These are phyloP conservation scores for Gallinago media DNA, from an alignment of 2,113 vertebrate genomes.

Conservation along the genomic window DNA sequence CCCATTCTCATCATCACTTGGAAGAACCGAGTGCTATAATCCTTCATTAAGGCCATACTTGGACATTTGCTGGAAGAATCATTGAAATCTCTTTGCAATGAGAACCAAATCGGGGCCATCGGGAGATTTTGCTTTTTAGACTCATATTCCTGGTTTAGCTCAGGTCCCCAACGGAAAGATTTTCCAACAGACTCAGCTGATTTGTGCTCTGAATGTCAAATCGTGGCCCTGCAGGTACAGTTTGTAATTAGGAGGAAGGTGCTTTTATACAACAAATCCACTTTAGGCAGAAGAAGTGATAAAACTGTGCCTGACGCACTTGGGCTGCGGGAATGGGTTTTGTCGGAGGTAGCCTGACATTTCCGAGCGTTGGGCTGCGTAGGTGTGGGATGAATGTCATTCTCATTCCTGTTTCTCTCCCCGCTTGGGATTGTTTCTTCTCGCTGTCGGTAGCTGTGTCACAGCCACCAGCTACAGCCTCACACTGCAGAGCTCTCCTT, in stretches of 20 bases:
- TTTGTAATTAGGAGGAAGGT: background rate
- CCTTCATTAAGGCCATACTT: background rate
- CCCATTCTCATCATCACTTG: background rate
- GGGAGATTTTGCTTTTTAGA: background rate
- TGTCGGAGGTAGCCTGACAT: background rate
- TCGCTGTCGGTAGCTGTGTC: background rate
- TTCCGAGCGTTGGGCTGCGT: background rate
- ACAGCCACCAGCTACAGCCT: background rate
- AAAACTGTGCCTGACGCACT: background rate
- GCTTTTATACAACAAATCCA: background rate
- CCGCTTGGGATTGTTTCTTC: background rate
- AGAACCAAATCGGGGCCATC: accelerated
- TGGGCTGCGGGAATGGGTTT: background rate
- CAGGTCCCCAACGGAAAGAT: background rate
- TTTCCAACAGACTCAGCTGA: background rate
- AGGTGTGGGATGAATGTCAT: background rate
- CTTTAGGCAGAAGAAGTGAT: background rate
- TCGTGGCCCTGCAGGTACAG: background rate
- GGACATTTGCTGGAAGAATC: background rate
- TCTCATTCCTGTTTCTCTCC: background rate
- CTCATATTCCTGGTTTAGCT: accelerated
- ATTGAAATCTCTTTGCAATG: accelerated
- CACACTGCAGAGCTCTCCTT: accelerated
- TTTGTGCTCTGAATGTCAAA: background rate
- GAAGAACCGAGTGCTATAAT: background rate